phyloP scores from a whole-genome alignment of 37 sponge, comb jelly and placozoan genomes.

The Ephydatia muelleri region DNA sequence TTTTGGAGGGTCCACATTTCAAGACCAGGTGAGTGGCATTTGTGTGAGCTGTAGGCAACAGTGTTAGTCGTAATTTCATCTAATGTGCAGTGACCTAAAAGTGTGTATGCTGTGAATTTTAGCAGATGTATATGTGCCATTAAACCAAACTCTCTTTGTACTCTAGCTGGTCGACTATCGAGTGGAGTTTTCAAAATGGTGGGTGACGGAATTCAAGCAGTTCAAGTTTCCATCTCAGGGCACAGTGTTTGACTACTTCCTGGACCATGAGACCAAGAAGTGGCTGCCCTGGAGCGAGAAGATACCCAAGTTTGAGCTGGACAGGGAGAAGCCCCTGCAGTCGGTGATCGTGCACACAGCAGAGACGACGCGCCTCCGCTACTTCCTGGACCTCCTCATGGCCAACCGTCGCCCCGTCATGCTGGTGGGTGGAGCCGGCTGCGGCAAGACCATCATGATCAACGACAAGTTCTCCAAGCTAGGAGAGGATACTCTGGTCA shows the following conservation, averaged over 20 bases:
- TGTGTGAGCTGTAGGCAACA: no score
- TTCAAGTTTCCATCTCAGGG: slow-evolving; percentile 98
- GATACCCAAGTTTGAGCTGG: slow-evolving; percentile 88
- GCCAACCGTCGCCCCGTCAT: slow-evolving; percentile 90
- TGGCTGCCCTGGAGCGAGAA: slow-evolving; percentile 92
- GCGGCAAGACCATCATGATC: slow-evolving; percentile 97
- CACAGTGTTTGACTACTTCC: slow-evolving; percentile 97
- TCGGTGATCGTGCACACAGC: slow-evolving; percentile 93
- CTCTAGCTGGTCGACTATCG: slow-evolving; percentile 94
- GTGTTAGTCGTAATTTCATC: no score
- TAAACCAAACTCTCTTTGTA: no score
- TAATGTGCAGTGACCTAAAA: no score
- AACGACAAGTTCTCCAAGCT: slow-evolving; percentile 73
- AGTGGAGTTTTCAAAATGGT: slow-evolving; percentile 98
- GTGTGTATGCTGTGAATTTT: no score
- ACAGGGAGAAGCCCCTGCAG: slow-evolving; percentile 90
- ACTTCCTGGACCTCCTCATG: slow-evolving; percentile 91
- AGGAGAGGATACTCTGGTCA: slow-evolving; percentile 74
- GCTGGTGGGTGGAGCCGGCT: slow-evolving; percentile 97
- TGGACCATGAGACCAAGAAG: slow-evolving; percentile 85
- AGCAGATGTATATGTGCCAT: no score
- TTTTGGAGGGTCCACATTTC: slow-evolving; percentile 98
- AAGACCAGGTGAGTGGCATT: slow-evolving; percentile 94
- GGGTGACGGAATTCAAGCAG: slow-evolving; percentile 93
- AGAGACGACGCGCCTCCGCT: slow-evolving; percentile 87